Base-by-base conservation (phyloP, 1,140 invertebrate genomes). In the Pomphorhynchus laevis region DNA sequence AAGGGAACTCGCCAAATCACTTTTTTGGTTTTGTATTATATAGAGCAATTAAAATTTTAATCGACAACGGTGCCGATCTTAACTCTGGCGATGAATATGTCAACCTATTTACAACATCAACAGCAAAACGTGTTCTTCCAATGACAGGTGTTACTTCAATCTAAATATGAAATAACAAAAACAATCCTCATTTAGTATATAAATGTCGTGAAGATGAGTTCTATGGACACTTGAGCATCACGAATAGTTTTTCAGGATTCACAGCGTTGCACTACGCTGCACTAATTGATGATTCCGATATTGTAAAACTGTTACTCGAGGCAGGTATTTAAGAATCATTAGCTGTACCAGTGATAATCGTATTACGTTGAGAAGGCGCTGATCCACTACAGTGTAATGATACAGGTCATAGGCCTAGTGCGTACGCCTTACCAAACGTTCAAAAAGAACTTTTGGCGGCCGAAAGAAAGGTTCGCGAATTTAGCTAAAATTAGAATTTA, bases 241-340 rank as follows among this genome's bases (percentile, higher is more conserved):
- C 65, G 48, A 72, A 69, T 0, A 53, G 65, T 8, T 82, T 75
- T 51, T 61, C 67, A 44, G 75, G 74, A 16, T 79, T 73, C 54
- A 80, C 76, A 38, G 66, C 75, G 32, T 60, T 86, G 31, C 76
- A 82, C 55, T 86, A 84, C 62, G 74, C 75, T 14, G 71, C 69
- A 31, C 55, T 84, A 22, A 61, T 65, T 11, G 68, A 77, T 57
- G 67, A 69, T 48, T 48, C 61, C 17, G 59, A 61, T 14, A 64
- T 67, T 37, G 52, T 62, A 11, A 48, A 52, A 43, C 11, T 52
- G 1, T 49, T 65, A 17, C 46, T 65, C 6, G 50, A 60, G 35
- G 46, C 50, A 34, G 52, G 52, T 51, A 45, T 40, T 33, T 35
- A 29, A 21, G 12, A 20, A 14, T 20, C 20, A 43, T 6, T 16